These are phyloP conservation scores for Fragum fragum DNA, from an alignment of 2,888 invertebrate genomes.

Conservation along the genomic window DNA sequence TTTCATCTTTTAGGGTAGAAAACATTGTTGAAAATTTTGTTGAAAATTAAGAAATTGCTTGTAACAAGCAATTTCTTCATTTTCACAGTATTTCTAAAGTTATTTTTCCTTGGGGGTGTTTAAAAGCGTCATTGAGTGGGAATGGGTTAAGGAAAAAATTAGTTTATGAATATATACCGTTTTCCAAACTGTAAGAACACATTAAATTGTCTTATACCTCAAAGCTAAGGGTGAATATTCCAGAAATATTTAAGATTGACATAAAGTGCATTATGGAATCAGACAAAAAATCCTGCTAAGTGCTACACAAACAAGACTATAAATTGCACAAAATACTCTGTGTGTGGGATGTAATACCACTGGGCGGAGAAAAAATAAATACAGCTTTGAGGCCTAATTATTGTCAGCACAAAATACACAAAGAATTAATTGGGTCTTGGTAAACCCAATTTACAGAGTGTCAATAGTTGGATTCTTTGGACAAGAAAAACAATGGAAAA, in stretches of 20 bases:
- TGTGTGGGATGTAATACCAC: slow-evolving; percentile 21
- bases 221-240: not conserved
- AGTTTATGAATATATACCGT: no score
- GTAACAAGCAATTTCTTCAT: no score
- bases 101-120: no score
- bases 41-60: no score
- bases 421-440: slow-evolving; percentile 22
- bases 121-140: no score
- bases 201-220: no score
- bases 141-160: no score
- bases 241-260: slow-evolving; percentile 3
- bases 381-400: slow-evolving; percentile 25
- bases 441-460: slow-evolving; percentile 21
- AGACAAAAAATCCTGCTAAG: not conserved
- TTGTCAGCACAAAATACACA: slow-evolving; percentile 4
- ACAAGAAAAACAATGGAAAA: slow-evolving; percentile 5
- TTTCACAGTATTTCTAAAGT: no score
- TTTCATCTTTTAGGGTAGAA: no score
- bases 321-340: slow-evolving; percentile 22
- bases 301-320: slow-evolving; percentile 20
- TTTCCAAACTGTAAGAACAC: no score
- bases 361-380: slow-evolving; percentile 18
- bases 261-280: slow-evolving; percentile 9
- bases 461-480: slow-evolving; percentile 12
- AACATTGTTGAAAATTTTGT: no score